phyloP scores from a whole-genome alignment of 2,797 vertebrate genomes.

The Emydoidea blandingii region DNA sequence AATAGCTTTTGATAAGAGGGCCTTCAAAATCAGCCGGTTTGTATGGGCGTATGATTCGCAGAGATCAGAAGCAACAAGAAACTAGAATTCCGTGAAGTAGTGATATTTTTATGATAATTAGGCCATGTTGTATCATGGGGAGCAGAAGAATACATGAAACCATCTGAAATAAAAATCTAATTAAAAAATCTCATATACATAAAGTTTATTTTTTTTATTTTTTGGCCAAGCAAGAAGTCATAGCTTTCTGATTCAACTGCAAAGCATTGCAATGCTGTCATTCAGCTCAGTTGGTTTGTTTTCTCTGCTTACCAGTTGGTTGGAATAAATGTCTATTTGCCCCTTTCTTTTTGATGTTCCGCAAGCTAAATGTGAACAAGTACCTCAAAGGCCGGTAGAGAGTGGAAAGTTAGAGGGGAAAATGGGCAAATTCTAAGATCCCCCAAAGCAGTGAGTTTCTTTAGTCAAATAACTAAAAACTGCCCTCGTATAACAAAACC shows the following conservation, averaged over 20 bases:
- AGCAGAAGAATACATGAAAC: background rate
- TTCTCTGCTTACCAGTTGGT: background rate
- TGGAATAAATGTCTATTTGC: background rate
- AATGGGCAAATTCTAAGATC: background rate
- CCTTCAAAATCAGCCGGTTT: constrained; percentile 33
- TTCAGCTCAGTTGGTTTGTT: background rate
- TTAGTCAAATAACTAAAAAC: background rate
- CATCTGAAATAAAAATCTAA: background rate
- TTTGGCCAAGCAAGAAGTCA: background rate
- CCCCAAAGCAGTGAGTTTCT: background rate
- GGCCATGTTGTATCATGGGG: background rate
- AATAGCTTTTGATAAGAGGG: constrained; percentile 37
- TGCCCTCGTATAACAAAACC: background rate
- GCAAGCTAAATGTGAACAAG: background rate
- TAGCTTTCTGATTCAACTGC: background rate
- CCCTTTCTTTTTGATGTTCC: background rate
- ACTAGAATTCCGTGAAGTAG: background rate
- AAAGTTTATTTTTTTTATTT: background rate
- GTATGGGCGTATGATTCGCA: background rate
- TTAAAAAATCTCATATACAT: constrained; percentile 17
- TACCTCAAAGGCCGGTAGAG: background rate
- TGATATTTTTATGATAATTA: background rate
- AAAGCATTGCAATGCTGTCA: background rate
- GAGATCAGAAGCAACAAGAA: background rate
- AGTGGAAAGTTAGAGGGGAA: background rate